These are phyloP conservation scores for Trichopria drosophilae DNA, from an alignment of 2,888 invertebrate species.

Conservation along the genomic window DNA sequence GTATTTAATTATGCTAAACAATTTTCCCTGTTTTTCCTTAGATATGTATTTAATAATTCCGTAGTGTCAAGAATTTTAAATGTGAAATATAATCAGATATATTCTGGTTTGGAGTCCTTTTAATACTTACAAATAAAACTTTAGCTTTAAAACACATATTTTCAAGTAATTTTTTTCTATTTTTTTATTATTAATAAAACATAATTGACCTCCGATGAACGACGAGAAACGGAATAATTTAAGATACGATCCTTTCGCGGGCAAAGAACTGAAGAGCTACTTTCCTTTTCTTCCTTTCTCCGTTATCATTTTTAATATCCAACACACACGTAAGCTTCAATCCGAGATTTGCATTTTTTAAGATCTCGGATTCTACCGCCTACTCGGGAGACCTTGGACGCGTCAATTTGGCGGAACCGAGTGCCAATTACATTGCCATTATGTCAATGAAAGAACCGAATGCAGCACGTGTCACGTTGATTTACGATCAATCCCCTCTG, in stretches of 20 bases:
- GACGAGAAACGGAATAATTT: slow-evolving; percentile 27
- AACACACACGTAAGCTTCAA: slow-evolving; percentile 29
- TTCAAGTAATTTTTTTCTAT: too few relatives aligned
- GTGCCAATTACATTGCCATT: slow-evolving; percentile 33
- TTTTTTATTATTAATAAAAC: too few relatives aligned
- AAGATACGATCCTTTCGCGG: slow-evolving; percentile 30
- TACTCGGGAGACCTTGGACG: slow-evolving; percentile 43
- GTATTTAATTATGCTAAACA: too few relatives aligned
- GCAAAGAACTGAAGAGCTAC: slow-evolving; percentile 30
- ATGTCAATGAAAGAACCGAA: slow-evolving; percentile 28
- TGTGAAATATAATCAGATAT: too few relatives aligned
- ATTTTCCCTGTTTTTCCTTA: too few relatives aligned
- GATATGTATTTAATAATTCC: too few relatives aligned
- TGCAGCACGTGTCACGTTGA: slow-evolving; percentile 3
- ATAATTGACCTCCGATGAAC: slow-evolving; percentile 26
- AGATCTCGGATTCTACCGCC: slow-evolving; percentile 39
- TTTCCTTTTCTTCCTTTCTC: neutral
- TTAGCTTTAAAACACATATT: too few relatives aligned
- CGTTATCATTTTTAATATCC: slow-evolving; percentile 13
- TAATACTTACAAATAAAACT: too few relatives aligned
- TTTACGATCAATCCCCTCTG: neutral
- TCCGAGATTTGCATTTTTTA: slow-evolving; percentile 34
- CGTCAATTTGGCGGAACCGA: slow-evolving; percentile 45
- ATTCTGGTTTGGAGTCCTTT: too few relatives aligned
- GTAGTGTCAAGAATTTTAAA: too few relatives aligned